These are phyloP conservation scores for Sitobion miscanthi DNA, from an alignment of 1,140 invertebrate species.

Conservation along the genomic window DNA sequence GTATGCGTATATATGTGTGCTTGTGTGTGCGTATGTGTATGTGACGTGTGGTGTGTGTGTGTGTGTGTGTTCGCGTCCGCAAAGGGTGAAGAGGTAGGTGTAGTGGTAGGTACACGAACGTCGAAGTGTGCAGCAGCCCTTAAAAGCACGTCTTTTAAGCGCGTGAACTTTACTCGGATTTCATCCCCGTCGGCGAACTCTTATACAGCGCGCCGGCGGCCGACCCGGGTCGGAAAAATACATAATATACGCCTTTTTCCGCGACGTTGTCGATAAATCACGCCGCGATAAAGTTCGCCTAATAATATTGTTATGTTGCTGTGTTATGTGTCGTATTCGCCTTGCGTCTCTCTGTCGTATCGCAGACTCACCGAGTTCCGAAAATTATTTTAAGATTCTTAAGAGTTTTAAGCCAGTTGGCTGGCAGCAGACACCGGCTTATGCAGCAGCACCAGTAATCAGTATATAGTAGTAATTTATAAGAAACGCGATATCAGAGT, in stretches of 20 bases:
- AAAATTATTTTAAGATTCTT: no score
- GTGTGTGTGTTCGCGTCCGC: not conserved
- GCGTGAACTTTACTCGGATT: not conserved
- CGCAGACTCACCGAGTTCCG: no score
- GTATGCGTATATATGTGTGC: no score
- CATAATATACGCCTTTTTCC: not conserved
- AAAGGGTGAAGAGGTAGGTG: not conserved
- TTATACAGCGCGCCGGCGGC: not conserved
- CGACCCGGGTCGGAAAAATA: not conserved
- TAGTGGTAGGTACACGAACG: not conserved
- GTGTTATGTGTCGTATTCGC: no score
- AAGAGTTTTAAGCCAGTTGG: no score
- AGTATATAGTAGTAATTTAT: no score
- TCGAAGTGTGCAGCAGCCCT: not conserved
- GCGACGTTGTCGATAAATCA: not conserved
- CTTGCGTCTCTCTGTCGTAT: no score
- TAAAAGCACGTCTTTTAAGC: not conserved
- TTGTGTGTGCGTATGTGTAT: no score
- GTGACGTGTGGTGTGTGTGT: not conserved
- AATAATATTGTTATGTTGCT: not conserved
- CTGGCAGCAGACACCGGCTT: no score
- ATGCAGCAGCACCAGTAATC: no score
- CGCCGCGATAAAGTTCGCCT: not conserved
- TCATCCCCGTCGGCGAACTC: not conserved
- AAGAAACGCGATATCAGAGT: no score